phyloP scores from a whole-genome alignment of 2,888 invertebrate species.

The Pammene aurita region DNA sequence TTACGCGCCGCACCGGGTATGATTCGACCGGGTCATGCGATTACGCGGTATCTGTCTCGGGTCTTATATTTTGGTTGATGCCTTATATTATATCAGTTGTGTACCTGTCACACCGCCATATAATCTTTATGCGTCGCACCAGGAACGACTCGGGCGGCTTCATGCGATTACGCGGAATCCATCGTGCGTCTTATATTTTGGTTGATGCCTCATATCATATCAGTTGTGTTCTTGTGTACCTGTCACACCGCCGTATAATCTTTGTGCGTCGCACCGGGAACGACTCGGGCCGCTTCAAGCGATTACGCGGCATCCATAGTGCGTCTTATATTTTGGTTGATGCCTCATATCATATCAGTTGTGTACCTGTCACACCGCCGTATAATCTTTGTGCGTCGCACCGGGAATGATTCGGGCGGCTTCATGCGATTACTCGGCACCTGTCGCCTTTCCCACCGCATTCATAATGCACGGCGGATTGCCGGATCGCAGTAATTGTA shows the following conservation, averaged over 20 bases:
- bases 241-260: too few species aligned
- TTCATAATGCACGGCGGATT: constrained; percentile 43
- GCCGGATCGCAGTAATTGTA: constrained; percentile 44
- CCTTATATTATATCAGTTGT: too few species aligned
- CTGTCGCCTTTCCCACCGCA: constrained; percentile 43
- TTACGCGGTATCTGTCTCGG: not conserved
- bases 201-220: too few species aligned
- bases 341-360: too few species aligned
- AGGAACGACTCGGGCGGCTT: not conserved
- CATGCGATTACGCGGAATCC: not conserved
- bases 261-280: too few species aligned
- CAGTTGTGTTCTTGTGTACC: too few species aligned
- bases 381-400: constrained; percentile 26
- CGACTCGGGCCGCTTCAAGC: not conserved
- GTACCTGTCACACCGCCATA: not conserved
- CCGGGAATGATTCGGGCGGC: constrained; percentile 38
- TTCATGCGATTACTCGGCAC: constrained; percentile 44
- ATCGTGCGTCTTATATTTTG: not conserved
- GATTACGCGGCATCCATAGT: not conserved
- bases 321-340: not conserved
- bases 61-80: too few species aligned
- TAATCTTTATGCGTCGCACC: not conserved
- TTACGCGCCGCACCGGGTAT: too few species aligned
- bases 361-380: not conserved
- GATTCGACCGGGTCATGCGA: not conserved